These are phyloP conservation scores for Mimumesa dahlbomi DNA, from an alignment of 2,888 invertebrate species.

Conservation along the genomic window DNA sequence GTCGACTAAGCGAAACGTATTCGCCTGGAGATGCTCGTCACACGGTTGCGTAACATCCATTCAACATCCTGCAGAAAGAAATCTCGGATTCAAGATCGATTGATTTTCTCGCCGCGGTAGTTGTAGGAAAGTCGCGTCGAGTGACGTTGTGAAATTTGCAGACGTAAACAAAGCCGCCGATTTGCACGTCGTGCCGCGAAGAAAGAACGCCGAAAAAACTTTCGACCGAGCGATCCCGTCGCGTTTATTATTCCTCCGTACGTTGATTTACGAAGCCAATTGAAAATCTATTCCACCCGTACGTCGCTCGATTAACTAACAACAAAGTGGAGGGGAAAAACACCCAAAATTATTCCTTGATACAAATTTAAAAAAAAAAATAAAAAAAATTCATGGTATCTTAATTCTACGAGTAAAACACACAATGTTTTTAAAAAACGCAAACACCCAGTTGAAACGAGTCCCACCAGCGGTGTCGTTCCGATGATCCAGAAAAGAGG, in stretches of 20 bases:
- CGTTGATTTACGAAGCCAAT: no score
- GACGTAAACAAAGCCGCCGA: conserved; percentile 34
- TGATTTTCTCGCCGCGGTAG: conserved; percentile 40
- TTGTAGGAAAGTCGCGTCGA: conserved; percentile 20
- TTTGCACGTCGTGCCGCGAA: not conserved
- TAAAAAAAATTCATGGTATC: no score
- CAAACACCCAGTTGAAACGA: no score
- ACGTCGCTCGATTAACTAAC: no score
- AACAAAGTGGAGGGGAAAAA: no score
- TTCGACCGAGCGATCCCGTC: not conserved
- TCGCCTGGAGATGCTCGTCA: conserved; percentile 21
- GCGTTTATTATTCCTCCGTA: not conserved
- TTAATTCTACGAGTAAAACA: no score
- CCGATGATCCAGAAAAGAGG: no score
- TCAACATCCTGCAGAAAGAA: conserved; percentile 42
- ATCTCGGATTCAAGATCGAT: conserved; percentile 44
- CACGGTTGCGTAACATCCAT: conserved; percentile 47
- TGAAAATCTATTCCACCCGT: no score
- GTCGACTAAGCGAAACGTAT: conserved; percentile 16
- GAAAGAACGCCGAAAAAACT: conserved; percentile 16
- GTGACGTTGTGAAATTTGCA: conserved; percentile 19
- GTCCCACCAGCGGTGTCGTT: no score
- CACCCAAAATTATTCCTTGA: no score
- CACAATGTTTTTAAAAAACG: no score
- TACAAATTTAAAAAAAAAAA: no score